These are phyloP conservation scores for Phocoena sinus DNA, from an alignment of 2,113 vertebrate genomes.

Conservation along the genomic window DNA sequence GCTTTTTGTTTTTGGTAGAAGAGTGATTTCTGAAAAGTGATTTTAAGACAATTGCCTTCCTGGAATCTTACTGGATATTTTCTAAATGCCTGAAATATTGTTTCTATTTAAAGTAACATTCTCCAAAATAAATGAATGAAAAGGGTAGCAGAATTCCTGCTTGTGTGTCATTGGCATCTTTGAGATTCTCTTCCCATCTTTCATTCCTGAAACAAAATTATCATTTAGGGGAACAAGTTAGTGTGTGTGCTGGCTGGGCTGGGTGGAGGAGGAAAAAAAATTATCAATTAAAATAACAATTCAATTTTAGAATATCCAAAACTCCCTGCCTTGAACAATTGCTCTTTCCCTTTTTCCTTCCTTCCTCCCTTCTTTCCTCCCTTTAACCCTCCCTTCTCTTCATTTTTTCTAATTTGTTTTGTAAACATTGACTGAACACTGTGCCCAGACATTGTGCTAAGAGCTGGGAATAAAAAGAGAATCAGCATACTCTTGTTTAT, in stretches of 20 bases:
- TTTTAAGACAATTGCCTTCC: neutral
- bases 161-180: neutral
- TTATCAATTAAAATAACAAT: neutral
- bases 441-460: neutral
- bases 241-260: neutral
- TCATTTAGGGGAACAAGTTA: neutral
- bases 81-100: neutral
- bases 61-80: neutral
- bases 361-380: too few relatives aligned
- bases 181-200: neutral
- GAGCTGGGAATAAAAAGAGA: neutral
- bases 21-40: neutral
- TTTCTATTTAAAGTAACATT: neutral
- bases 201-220: neutral
- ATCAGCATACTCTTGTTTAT: neutral
- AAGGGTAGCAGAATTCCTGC: neutral
- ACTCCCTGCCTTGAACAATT: neutral
- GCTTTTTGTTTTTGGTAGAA: neutral
- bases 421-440: neutral
- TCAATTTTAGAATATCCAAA: neutral
- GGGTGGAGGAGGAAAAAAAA: neutral
- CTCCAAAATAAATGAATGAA: neutral
- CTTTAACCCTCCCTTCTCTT: neutral
- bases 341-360: neutral
- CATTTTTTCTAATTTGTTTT: neutral